Percentiles rank a stretch among this genome's conserved stretches.
phyloP scores from a whole-genome alignment of 2,888 invertebrate genomes.

The Macaria liturata region DNA sequence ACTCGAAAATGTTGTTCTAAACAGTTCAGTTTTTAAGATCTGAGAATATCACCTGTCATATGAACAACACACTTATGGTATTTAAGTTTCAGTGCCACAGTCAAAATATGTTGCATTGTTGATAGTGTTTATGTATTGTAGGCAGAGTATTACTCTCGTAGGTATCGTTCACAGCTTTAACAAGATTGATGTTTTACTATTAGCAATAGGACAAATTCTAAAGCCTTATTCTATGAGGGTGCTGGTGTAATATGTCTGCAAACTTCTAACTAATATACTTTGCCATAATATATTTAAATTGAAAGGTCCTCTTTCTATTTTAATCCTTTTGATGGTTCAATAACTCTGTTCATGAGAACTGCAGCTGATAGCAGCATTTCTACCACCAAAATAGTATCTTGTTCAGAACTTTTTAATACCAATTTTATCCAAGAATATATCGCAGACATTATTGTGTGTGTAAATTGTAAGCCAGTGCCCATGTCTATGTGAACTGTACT shows the following conservation, averaged over 20 bases:
- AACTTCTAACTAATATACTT: not conserved
- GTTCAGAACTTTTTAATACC: too few species aligned
- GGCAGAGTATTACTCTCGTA: constrained; percentile 37
- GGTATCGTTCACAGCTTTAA: constrained; percentile 55
- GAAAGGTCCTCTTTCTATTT: too few species aligned
- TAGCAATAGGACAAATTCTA: constrained; percentile 53
- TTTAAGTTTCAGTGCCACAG: not conserved
- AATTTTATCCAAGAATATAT: too few species aligned
- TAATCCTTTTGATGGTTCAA: not conserved
- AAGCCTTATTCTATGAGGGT: constrained; percentile 44
- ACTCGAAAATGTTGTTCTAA: too few species aligned
- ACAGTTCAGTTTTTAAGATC: too few species aligned
- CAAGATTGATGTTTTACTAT: constrained; percentile 45
- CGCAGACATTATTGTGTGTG: constrained; percentile 16
- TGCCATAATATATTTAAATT: too few species aligned
- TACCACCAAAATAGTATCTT: too few species aligned
- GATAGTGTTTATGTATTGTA: constrained; percentile 40
- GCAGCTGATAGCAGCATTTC: too few species aligned
- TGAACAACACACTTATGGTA: too few species aligned
- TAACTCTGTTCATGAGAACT: not conserved
- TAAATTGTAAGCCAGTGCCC: constrained; percentile 5
- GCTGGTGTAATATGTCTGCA: constrained; percentile 16
- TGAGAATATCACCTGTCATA: too few species aligned
- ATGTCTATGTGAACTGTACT: constrained; percentile 18
- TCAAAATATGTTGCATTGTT: constrained; percentile 35